Evolutionary conservation across 2,888 invertebrate genomes (phyloP).

Genomic region (Peribatodes rhomboidaria): DNA sequence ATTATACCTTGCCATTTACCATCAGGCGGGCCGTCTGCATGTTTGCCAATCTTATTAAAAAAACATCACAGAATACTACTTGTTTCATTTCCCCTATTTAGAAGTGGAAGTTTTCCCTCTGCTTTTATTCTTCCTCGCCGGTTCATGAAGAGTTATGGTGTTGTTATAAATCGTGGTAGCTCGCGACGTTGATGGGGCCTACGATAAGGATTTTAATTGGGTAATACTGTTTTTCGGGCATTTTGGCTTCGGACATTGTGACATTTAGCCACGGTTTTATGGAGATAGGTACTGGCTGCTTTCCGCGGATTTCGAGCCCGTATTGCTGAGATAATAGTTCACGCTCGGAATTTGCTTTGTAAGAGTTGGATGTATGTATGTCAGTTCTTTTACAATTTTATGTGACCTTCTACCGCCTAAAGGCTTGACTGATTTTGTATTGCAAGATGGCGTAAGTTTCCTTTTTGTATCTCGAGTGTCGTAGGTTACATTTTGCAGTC

Average conservation of each 20-base stretch:
- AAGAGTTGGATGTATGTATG: background rate
- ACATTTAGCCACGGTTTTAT: background rate
- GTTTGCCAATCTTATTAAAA: too few relatives aligned
- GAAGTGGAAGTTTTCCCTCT: background rate
- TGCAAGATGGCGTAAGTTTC: too few relatives aligned
- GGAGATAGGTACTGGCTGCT: background rate
- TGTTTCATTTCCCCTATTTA: background rate
- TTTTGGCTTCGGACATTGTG: background rate
- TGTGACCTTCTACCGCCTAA: too few relatives aligned
- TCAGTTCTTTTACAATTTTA: too few relatives aligned
- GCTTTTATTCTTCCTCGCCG: background rate
- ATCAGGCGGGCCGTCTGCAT: too few relatives aligned
- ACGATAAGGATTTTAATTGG: constrained; percentile 35
- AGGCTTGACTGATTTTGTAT: too few relatives aligned
- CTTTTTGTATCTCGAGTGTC: too few relatives aligned
- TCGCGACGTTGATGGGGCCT: constrained; percentile 19
- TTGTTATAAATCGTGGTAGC: constrained; percentile 27
- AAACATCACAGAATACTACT: too few relatives aligned
- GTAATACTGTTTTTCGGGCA: constrained; percentile 12
- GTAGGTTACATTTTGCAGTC: background rate
- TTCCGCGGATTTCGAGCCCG: too few relatives aligned
- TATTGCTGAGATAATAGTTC: too few relatives aligned
- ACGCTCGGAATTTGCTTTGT: background rate
- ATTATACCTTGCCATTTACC: too few relatives aligned
- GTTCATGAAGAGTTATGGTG: constrained; percentile 32